Percentiles rank a stretch among this genome's conserved stretches.
Conservation (phyloP, 2,888 invertebrate species). For the Rhorus exstirpatorius region DNA sequence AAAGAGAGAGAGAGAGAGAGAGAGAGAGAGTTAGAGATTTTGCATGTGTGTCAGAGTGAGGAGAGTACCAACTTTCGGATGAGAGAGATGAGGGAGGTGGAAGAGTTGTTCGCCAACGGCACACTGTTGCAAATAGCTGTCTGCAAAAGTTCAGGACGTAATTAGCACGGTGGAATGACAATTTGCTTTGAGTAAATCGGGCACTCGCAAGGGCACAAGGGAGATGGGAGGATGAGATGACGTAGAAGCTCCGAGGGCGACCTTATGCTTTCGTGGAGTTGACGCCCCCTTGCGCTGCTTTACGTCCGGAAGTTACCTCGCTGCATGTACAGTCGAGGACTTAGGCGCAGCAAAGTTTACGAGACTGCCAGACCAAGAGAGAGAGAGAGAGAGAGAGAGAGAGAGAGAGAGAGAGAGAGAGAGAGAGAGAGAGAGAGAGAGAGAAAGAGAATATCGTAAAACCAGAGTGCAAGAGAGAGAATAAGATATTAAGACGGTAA, state of each 20-base stretch:
- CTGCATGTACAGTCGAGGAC: slow-evolving; percentile 42
- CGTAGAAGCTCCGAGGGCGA: slow-evolving; percentile 1
- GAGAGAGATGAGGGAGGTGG: slow-evolving; percentile 21
- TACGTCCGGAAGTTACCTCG: slow-evolving; percentile 45
- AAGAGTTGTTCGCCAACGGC: slow-evolving; percentile 43
- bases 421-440: slow-evolving; percentile 40
- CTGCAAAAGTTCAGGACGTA: slow-evolving; percentile 69
- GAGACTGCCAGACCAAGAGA: slow-evolving; percentile 26
- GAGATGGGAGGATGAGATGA: not conserved
- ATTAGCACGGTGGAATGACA: slow-evolving; percentile 72
- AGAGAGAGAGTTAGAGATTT: too few species aligned
- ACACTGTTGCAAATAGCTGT: slow-evolving; percentile 50
- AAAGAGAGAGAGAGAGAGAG: not conserved
- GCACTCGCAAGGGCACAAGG: slow-evolving; percentile 21
- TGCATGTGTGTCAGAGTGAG: not conserved
- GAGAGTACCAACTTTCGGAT: slow-evolving; percentile 18
- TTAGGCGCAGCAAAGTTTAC: slow-evolving; percentile 59
- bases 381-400: slow-evolving; percentile 13
- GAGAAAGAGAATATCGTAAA: slow-evolving; percentile 21
- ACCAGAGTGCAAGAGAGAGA: slow-evolving; percentile 39
- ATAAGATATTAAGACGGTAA: slow-evolving; percentile 47
- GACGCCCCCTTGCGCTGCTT: slow-evolving; percentile 5
- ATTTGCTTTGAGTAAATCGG: slow-evolving; percentile 73
- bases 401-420: slow-evolving; percentile 6
- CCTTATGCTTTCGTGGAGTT: slow-evolving; percentile 26